A percentile compares a stretch with the other conserved stretches of the same genome.
phyloP scores from a whole-genome alignment of 2,113 vertebrate genomes.

The Felis catus region DNA sequence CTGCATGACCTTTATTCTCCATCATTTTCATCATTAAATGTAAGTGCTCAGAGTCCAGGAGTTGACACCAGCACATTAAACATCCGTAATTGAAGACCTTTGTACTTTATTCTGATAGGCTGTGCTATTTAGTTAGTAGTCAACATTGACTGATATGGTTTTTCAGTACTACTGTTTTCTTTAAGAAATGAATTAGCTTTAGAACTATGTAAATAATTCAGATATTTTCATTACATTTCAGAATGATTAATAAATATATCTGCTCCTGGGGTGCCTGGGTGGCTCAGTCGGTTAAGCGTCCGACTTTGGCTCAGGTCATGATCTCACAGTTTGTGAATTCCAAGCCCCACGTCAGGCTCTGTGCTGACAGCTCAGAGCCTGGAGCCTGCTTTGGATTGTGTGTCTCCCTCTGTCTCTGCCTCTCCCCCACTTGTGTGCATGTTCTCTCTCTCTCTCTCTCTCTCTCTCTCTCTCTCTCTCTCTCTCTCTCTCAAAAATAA shows the following conservation, averaged over 20 bases:
- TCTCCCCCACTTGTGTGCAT: no score
- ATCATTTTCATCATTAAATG: conserved; percentile 22
- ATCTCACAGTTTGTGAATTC: no score
- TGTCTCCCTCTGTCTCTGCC: no score
- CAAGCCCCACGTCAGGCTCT: no score
- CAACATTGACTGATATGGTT: not conserved
- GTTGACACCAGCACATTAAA: not conserved
- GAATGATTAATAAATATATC: not conserved
- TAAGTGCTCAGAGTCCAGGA: not conserved
- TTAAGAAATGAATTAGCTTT: not conserved
- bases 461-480: no score
- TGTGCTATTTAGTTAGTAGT: not conserved
- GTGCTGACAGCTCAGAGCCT: no score
- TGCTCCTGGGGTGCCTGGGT: not conserved
- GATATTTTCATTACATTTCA: not conserved
- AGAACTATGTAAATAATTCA: not conserved
- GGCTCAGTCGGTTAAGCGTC: no score
- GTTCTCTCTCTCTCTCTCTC: no score
- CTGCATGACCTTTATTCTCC: not conserved
- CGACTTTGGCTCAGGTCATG: no score
- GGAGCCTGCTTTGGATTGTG: no score
- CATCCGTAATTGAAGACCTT: not conserved
- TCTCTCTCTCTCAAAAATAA: no score
- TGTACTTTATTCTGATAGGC: not conserved
- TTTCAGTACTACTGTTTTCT: not conserved